Conservation (phyloP, 2,113 vertebrate genomes). For the Tyto alba region DNA sequence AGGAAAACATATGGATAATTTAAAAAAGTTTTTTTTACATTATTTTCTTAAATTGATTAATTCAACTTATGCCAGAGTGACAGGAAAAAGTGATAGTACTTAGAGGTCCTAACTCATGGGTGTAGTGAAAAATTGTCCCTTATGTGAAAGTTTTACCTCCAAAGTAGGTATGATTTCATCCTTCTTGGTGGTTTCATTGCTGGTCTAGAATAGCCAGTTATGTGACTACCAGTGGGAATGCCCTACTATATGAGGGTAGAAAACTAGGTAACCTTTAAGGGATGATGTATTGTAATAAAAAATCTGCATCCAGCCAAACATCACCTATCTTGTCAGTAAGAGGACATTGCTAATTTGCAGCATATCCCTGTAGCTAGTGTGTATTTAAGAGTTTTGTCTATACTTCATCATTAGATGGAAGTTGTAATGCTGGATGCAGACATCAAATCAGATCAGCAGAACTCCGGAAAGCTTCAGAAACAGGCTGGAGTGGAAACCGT, state of each 20-base stretch:
- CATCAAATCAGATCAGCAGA: neutral
- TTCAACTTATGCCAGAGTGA: neutral
- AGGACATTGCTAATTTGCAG: neutral
- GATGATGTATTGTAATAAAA: neutral
- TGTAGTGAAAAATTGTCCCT: neutral
- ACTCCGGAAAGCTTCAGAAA: neutral
- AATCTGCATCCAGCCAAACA: neutral
- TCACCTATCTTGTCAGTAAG: neutral
- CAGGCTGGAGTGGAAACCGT: neutral
- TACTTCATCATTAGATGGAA: neutral
- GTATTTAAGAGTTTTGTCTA: neutral
- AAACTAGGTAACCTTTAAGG: neutral
- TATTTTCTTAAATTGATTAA: neutral
- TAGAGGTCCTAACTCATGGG: neutral
- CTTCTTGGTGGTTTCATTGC: neutral
- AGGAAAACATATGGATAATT: neutral
- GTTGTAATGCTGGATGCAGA: neutral
- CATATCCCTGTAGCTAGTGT: neutral
- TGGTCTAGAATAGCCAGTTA: neutral
- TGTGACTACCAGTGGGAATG: fast-evolving
- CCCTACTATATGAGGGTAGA: neutral
- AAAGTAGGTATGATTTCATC: neutral
- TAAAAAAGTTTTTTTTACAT: neutral
- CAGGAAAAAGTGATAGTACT: neutral
- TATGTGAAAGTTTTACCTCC: neutral